These are phyloP conservation scores for Hirtodrosophila alboralis DNA, from an alignment of 2,888 invertebrate genomes.

Conservation along the genomic window DNA sequence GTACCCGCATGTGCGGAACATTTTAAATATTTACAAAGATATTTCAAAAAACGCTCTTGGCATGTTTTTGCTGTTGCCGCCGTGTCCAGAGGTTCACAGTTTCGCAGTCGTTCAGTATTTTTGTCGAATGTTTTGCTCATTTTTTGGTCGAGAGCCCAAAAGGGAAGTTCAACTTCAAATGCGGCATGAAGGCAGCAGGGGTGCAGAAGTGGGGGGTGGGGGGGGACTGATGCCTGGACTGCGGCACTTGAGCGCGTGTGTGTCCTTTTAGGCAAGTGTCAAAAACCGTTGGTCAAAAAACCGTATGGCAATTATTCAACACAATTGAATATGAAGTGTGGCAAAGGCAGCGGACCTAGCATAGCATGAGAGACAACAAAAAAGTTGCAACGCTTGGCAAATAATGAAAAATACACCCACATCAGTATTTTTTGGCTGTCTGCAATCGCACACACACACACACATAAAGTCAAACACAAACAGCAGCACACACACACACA, in stretches of 20 bases:
- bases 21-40: constrained; percentile 80
- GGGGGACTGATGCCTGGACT: constrained; percentile 8
- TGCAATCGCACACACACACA: constrained; percentile 51
- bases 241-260: constrained; percentile 65
- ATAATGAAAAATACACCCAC: constrained; percentile 81
- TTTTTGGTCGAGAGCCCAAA: constrained; percentile 53
- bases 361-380: constrained; percentile 25
- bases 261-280: constrained; percentile 82
- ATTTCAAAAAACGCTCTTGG: constrained; percentile 77
- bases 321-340: constrained; percentile 84
- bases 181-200: constrained; percentile 58
- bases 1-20: constrained; percentile 77
- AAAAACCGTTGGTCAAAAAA: constrained; percentile 83
- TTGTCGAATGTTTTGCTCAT: constrained; percentile 70
- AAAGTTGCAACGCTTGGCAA: constrained; percentile 75
- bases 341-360: constrained; percentile 59
- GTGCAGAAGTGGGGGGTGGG: no score
- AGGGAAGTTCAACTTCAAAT: constrained; percentile 73
- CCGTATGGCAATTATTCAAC: constrained; percentile 83
- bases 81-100: constrained; percentile 43
- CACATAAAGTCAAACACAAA: constrained; percentile 39
- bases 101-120: constrained; percentile 42
- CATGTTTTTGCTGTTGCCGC: constrained; percentile 62
- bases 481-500: constrained; percentile 22
- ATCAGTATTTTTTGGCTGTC: constrained; percentile 79